Percentiles rank a stretch among this genome's conserved stretches.
Conservation (phyloP, 2,888 invertebrate species). For the Ectemnius continuus region DNA sequence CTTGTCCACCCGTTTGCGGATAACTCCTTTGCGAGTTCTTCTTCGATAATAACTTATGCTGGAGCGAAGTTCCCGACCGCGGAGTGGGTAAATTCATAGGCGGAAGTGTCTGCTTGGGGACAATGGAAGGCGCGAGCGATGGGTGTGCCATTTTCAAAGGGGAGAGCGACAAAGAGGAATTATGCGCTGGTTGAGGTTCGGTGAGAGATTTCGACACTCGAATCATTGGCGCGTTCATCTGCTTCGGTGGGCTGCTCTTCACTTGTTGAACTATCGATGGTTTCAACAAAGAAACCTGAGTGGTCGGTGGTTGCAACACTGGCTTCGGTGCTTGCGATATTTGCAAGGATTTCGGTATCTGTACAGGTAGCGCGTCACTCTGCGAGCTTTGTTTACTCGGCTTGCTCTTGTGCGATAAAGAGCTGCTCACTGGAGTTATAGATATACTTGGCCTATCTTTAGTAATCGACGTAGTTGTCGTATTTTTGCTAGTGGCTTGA, state of each 20-base stretch:
- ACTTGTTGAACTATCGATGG: conserved; percentile 64
- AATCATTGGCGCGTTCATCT: conserved; percentile 65
- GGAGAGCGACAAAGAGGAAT: conserved; percentile 61
- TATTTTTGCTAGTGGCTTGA: conserved; percentile 63
- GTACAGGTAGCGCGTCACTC: conserved; percentile 53
- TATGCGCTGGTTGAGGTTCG: conserved; percentile 71
- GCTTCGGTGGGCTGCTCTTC: conserved; percentile 57
- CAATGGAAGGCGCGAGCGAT: conserved; percentile 50
- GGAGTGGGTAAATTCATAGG: conserved; percentile 59
- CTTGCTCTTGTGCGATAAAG: conserved; percentile 60
- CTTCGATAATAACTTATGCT: conserved; percentile 73
- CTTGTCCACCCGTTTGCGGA: conserved; percentile 38
- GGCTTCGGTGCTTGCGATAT: conserved; percentile 54
- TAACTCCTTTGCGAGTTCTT: conserved; percentile 68
- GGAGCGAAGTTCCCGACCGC: conserved; percentile 67
- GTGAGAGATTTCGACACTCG: conserved; percentile 69
- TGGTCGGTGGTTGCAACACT: conserved; percentile 47
- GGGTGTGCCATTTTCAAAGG: conserved; percentile 57
- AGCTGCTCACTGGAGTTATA: conserved; percentile 71
- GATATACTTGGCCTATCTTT: conserved; percentile 80
- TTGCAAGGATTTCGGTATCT: conserved; percentile 59
- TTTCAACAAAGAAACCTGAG: conserved; percentile 70
- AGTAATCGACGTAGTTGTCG: conserved; percentile 69
- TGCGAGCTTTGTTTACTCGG: conserved; percentile 42
- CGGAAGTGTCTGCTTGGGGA: conserved; percentile 61